A percentile compares a stretch with the other conserved stretches of the same genome.
phyloP scores from a whole-genome alignment of 2,113 vertebrate species.

The Puntigrus tetrazona region DNA sequence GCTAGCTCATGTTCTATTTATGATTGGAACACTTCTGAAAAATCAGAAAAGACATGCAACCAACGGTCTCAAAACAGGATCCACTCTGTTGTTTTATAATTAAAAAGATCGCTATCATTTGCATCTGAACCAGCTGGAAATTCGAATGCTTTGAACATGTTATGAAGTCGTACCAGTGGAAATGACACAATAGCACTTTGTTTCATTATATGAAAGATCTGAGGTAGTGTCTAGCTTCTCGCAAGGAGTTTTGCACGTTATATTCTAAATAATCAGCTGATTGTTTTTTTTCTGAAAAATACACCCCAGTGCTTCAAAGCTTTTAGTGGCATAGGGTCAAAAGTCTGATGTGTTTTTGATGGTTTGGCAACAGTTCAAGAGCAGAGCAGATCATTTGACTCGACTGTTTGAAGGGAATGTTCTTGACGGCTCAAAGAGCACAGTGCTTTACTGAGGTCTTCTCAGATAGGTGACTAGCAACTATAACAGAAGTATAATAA shows the following conservation, averaged over 20 bases:
- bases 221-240: not conserved
- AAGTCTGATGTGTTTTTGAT: conserved; percentile 50
- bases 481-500: not conserved
- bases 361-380: conserved; percentile 30
- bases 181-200: not conserved
- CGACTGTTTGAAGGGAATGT: conserved; percentile 15
- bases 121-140: not conserved
- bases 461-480: not conserved
- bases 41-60: not conserved
- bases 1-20: not conserved
- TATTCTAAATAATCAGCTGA: not conserved
- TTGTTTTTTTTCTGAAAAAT: not conserved
- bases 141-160: not conserved
- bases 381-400: conserved; percentile 40
- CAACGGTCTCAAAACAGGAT: not conserved
- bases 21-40: not conserved
- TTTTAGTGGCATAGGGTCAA: conserved; percentile 58
- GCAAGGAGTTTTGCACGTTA: not conserved
- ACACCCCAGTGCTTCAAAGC: not conserved
- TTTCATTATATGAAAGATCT: not conserved
- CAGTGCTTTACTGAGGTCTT: conserved; percentile 22
- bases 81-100: not conserved
- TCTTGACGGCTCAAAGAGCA: conserved; percentile 39
- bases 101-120: not conserved
- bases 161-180: not conserved